A percentile compares a stretch with the other conserved stretches of the same genome.
Conservation (phyloP, 2,113 vertebrate species). For the Nothobranchius kuhntae region DNA sequence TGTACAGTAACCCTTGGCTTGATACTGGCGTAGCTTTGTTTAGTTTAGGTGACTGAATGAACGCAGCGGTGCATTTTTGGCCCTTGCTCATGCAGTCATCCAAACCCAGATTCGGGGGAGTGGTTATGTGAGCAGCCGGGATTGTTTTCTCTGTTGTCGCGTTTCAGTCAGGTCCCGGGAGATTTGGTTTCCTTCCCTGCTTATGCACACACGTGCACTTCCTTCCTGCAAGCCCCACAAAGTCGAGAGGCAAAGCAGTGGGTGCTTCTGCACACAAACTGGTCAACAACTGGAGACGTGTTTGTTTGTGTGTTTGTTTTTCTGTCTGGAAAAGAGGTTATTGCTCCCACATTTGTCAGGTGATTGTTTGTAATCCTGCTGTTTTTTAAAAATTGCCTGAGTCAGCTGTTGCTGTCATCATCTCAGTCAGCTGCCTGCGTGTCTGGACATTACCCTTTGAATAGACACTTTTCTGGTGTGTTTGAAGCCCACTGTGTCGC, state of each 20-base stretch:
- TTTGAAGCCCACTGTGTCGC: constrained; percentile 22
- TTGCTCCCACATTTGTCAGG: constrained; percentile 43
- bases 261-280: constrained; percentile 9
- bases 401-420: constrained; percentile 55
- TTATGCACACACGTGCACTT: constrained; percentile 72
- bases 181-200: constrained; percentile 70
- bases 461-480: constrained; percentile 28
- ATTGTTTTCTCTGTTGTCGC: constrained; percentile 65
- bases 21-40: background rate
- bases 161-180: constrained; percentile 60
- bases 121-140: constrained; percentile 44
- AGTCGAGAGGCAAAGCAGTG: constrained; percentile 7
- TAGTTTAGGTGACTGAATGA: constrained; percentile 20
- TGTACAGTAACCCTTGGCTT: too few species aligned
- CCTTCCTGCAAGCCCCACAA: constrained; percentile 73
- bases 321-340: background rate
- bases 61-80: constrained; percentile 7
- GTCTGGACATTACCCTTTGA: constrained; percentile 40
- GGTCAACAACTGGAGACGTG: background rate
- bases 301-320: too few species aligned
- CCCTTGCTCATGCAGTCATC: constrained; percentile 28
- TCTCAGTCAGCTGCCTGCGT: constrained; percentile 38
- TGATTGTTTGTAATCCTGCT: constrained; percentile 41
- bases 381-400: constrained; percentile 39
- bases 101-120: constrained; percentile 37